These are phyloP conservation scores for Mohoua ochrocephala DNA, from an alignment of 2,113 vertebrate genomes.

Conservation along the genomic window DNA sequence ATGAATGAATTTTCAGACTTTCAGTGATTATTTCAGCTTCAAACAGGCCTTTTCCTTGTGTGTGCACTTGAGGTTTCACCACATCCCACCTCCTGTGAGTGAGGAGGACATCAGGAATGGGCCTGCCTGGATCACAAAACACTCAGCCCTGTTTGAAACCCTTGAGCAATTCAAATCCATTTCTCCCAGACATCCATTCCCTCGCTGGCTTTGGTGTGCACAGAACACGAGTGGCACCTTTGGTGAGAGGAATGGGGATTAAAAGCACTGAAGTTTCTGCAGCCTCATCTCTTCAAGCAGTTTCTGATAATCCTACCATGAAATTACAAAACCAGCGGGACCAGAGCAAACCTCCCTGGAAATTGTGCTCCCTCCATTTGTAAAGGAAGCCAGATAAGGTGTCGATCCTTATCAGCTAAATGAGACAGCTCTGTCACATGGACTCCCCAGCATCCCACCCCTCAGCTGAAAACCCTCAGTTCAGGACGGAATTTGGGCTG, in stretches of 20 bases:
- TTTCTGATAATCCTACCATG: slow-evolving; percentile 38
- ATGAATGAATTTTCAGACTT: background rate
- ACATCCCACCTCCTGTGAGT: fast-evolving
- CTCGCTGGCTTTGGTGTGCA: fast-evolving
- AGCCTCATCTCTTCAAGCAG: background rate
- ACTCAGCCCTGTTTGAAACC: background rate
- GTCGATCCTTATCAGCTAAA: slow-evolving; percentile 1
- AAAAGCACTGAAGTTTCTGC: background rate
- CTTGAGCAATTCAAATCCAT: background rate
- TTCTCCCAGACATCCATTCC: background rate
- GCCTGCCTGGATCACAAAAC: background rate
- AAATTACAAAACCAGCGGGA: slow-evolving; percentile 27
- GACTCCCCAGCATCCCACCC: background rate
- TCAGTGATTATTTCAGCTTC: background rate
- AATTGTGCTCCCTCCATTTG: background rate
- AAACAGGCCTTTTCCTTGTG: background rate
- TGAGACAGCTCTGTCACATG: background rate
- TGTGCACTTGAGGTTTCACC: background rate
- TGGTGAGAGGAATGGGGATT: background rate
- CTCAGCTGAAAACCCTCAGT: background rate
- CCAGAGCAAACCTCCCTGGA: background rate
- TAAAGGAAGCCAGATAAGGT: background rate
- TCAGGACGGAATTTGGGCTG: background rate
- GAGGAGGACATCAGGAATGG: background rate
- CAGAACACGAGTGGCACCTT: background rate